Base-by-base conservation (phyloP, 2,113 vertebrate genomes). In the Manacus vitellinus region DNA sequence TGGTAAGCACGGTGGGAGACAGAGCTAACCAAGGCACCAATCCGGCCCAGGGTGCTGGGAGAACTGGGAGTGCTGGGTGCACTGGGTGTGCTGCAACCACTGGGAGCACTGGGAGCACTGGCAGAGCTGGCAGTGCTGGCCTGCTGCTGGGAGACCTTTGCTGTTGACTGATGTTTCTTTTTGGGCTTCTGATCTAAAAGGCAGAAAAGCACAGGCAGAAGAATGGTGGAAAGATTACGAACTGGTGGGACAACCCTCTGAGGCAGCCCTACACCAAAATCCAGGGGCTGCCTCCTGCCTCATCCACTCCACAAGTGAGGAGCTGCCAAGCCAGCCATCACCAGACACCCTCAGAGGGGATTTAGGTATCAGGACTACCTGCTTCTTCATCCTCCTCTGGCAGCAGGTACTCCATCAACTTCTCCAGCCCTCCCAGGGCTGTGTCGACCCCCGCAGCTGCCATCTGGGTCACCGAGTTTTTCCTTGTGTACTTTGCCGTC, bases 371-470 rank as follows among this genome's bases (percentile, higher is more conserved):
- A 51, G 44, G 12, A 89, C 43, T 98, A 98, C 98, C 98, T 98
- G 96, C 62, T 77, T 98, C 97, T 19, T 96, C 92, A 2, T 97
- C 89, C 41, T 94, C 93, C 49, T 95, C 95, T 2, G 98, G 98
- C 44, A 98, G 95, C 43, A 98, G 92, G 75, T 97, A 95, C 62
- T 98, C 97, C 68, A 98, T 96, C 82, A 98, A 87, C 75, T 97
- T 98, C 90, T 98, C 98, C 25, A 98, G 91, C 46, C 97, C 85
- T 11, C 95, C 96, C n/a, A 98, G 91, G 31, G 97, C 97, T 0
- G 96, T 91, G 73, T 98, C 98, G 0, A 98, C 97, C 14, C 98
- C 98, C 0, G 97, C 97, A 0, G 97, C 97, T 39, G 98, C 98
- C 96, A 98, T 96, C 51, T 96, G 97, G 71, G 95, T 98, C 16